These are phyloP conservation scores for Liparis tanakae DNA, from an alignment of 2,797 vertebrate genomes.

Conservation along the genomic window DNA sequence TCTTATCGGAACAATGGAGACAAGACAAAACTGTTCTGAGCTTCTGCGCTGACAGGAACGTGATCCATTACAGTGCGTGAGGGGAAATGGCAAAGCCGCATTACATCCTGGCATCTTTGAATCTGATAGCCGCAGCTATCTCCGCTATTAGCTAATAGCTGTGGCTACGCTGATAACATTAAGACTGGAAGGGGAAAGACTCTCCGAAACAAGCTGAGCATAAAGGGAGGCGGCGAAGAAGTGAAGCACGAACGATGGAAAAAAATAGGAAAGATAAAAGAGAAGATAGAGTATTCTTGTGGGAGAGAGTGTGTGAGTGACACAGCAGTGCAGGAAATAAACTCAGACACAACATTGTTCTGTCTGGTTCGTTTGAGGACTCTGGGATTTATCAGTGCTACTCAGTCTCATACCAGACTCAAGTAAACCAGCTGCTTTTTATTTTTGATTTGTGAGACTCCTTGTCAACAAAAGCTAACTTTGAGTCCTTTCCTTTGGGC, in stretches of 20 bases:
- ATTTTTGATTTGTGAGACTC: conserved; percentile 44
- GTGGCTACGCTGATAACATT: conserved; percentile 66
- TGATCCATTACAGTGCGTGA: conserved; percentile 71
- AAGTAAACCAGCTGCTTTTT: conserved; percentile 40
- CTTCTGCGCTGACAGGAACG: conserved; percentile 62
- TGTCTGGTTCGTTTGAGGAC: conserved; percentile 56
- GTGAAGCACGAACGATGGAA: conserved; percentile 7
- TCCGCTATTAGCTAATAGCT: conserved; percentile 80
- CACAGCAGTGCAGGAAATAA: conserved; percentile 14
- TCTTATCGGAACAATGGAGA: conserved; percentile 45
- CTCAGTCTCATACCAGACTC: conserved; percentile 23
- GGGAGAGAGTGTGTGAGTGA: conserved; percentile 27
- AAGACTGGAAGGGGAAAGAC: conserved; percentile 42
- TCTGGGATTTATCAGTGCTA: conserved; percentile 3
- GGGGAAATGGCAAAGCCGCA: conserved; percentile 73
- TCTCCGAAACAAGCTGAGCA: conserved; percentile 34
- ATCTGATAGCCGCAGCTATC: conserved; percentile 71
- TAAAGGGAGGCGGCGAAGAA: conserved; percentile 26
- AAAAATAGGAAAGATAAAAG: conserved; percentile 17
- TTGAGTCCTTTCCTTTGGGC: background rate
- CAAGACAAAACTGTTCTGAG: conserved; percentile 51
- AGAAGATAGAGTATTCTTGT: background rate
- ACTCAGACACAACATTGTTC: conserved; percentile 30
- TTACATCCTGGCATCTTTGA: conserved; percentile 69
- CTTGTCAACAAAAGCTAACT: conserved; percentile 39